Base-by-base conservation (phyloP, 1,140 invertebrate genomes). In the Caerostris darwini region DNA sequence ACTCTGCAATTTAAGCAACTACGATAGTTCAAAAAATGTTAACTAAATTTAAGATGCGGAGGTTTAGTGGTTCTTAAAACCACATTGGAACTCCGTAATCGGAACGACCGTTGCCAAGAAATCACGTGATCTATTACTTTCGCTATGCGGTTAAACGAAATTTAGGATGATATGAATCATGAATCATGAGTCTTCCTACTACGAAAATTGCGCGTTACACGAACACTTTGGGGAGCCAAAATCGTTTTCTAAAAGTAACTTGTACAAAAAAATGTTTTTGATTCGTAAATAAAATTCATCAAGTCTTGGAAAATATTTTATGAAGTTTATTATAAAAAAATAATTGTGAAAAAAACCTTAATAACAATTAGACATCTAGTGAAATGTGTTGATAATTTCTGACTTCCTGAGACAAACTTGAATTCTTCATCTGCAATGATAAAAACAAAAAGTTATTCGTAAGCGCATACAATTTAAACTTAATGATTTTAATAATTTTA, bases 291-390 rank as follows among this genome's bases (percentile, higher is more conserved):
- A n/a, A 67, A 67, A 14, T 4, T 67, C 14, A n/a, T 3, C 6
- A 17, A 3, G 12, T 14, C n/a, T 67, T 14, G n/a, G 10, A 4
- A 67, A 17, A 17, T 3, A 67, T 6, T 67, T 67, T 14, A 14
- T 67, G n/a, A 67, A 17, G 14, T 77, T 77, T 77, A 77, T 77
- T 77, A 77, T 77, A 77, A 77, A 77, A 77, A 77, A 77, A 77
- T 12, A 50, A 77, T 12, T 77, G 8, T 50, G 10, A 77, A 5
- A 77, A 77, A 50, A 50, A 77, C 12, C 6, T 53, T 17, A 14
- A 64, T 64, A 14, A 64, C 17, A 0, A 64, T 14, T 64, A 64
- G 0, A 5, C 17, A 14, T 64, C 17, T 10, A 17, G 61, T 14
- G 61, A 64, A 10, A 14, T 64, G 61, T 17, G 61, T 3, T 64